Evolutionary conservation across 2,113 vertebrate genomes (phyloP).

Genomic region (Anguilla japonica): DNA sequence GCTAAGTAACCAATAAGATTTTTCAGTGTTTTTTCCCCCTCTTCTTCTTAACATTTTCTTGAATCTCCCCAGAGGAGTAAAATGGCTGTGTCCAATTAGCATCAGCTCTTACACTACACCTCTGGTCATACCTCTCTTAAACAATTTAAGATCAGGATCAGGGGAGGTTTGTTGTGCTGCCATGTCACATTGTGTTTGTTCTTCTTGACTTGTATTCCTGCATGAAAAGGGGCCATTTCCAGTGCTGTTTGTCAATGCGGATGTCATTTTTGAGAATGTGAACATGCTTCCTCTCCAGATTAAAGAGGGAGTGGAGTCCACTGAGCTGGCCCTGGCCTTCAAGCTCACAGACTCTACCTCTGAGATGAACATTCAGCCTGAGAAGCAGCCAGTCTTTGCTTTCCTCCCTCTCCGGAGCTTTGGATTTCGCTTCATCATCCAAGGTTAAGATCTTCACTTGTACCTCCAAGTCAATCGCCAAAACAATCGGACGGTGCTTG

Average conservation of each 20-base stretch:
- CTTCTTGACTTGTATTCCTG: constrained; percentile 4
- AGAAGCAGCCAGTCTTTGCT: constrained; percentile 74
- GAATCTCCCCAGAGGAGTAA: neutral
- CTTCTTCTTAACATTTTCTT: constrained; percentile 28
- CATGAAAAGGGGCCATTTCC: neutral
- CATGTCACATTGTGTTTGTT: neutral
- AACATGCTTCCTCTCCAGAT: constrained; percentile 52
- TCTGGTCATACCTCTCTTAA: neutral
- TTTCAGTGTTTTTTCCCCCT: neutral
- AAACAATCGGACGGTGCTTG: neutral
- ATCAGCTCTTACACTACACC: neutral
- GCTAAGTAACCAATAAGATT: neutral
- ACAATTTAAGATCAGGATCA: neutral
- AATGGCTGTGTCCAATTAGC: constrained; percentile 7
- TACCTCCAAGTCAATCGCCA: neutral
- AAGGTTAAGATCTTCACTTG: constrained; percentile 55
- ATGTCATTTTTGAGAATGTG: neutral
- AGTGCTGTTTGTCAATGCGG: neutral
- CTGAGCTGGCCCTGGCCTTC: constrained; percentile 73
- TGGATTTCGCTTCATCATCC: constrained; percentile 76
- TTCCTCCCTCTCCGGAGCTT: constrained; percentile 76
- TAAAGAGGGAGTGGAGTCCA: constrained; percentile 70
- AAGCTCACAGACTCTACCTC: constrained; percentile 49
- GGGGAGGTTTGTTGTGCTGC: neutral
- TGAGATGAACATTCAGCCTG: constrained; percentile 53